Evolutionary conservation across 1,140 invertebrate species (phyloP).

Genomic region (Drosophila mojavensis): DNA sequence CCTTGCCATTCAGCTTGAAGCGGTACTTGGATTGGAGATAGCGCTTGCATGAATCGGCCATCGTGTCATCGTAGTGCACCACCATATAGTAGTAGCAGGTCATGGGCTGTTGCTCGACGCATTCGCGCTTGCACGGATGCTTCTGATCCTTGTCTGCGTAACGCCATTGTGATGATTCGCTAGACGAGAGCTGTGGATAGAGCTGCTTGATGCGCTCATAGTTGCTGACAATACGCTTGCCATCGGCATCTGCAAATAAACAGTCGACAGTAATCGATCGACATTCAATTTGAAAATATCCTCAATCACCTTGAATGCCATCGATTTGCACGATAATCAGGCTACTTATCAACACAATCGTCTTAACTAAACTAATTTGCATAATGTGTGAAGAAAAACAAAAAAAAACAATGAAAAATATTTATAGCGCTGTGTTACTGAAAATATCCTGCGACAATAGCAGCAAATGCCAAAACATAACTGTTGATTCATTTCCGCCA

Average conservation of each 20-base stretch:
- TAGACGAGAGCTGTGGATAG: constrained; percentile 58
- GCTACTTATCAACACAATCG: constrained; percentile 45
- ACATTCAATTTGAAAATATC: neutral
- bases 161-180: constrained; percentile 68
- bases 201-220: constrained; percentile 68
- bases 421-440: neutral
- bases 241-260: constrained; percentile 53
- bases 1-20: constrained; percentile 57
- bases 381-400: constrained; percentile 22
- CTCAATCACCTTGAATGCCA: constrained; percentile 64
- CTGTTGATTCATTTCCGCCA: constrained; percentile 57
- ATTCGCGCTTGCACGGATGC: constrained; percentile 75
- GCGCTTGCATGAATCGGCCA: constrained; percentile 67
- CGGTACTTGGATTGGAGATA: constrained; percentile 69
- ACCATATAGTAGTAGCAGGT: constrained; percentile 83
- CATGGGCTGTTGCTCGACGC: constrained; percentile 65
- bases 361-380: constrained; percentile 51
- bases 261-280: constrained; percentile 8
- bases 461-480: constrained; percentile 46
- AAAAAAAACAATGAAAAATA: neutral
- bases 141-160: constrained; percentile 57
- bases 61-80: constrained; percentile 78
- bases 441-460: constrained; percentile 20
- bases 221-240: constrained; percentile 69
- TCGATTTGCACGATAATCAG: constrained; percentile 65